These are phyloP conservation scores for Cryptocephalus primarius DNA, from an alignment of 2,888 invertebrate species.

Conservation along the genomic window DNA sequence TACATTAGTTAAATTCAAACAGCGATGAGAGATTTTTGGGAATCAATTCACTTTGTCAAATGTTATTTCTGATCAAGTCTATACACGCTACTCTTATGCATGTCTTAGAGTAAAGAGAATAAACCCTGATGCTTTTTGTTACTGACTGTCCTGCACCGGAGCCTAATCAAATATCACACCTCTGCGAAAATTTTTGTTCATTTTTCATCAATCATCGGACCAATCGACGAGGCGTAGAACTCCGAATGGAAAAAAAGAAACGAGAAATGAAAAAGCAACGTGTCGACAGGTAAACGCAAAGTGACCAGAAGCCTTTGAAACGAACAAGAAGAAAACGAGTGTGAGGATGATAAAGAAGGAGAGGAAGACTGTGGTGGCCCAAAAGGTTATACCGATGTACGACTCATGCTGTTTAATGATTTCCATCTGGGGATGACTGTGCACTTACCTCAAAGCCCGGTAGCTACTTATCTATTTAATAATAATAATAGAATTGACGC, in stretches of 20 bases:
- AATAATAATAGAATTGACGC: conserved; percentile 35
- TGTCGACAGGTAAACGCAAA: conserved; percentile 13
- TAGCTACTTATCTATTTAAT: conserved; percentile 38
- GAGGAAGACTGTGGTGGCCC: neutral
- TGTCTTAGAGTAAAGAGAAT: too few species aligned
- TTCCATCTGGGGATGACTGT: conserved; percentile 30
- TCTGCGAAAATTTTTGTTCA: too few species aligned
- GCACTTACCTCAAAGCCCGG: conserved; percentile 32
- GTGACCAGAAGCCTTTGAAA: conserved; percentile 11
- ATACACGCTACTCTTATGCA: too few species aligned
- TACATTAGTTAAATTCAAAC: too few species aligned
- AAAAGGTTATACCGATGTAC: conserved; percentile 1
- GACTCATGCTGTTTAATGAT: conserved; percentile 35
- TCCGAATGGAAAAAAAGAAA: too few species aligned
- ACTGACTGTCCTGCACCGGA: neutral
- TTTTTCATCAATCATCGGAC: too few species aligned
- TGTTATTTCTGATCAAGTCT: too few species aligned
- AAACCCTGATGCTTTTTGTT: neutral
- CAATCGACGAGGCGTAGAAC: too few species aligned
- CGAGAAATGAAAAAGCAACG: conserved; percentile 1
- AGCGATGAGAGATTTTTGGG: too few species aligned
- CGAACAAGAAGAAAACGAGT: too few species aligned
- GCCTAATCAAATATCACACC: too few species aligned
- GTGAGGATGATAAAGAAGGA: neutral
- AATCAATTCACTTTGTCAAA: too few species aligned